Conservation (phyloP, 2,113 vertebrate genomes). For the Clupea harengus region DNA sequence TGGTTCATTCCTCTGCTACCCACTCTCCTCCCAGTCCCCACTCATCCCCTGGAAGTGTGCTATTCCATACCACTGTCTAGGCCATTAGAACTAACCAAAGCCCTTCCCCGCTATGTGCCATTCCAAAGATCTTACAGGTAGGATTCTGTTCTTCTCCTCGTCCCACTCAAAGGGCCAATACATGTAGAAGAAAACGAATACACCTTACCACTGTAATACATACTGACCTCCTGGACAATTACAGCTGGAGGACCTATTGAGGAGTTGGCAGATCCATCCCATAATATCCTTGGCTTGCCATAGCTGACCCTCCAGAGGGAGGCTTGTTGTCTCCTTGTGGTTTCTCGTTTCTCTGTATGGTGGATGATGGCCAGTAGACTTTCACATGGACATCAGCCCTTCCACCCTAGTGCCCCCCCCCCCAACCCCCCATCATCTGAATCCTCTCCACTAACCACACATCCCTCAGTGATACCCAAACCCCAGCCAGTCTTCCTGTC, state of each 20-base stretch:
- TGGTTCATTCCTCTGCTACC: neutral
- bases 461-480: neutral
- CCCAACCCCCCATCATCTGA: neutral
- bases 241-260: neutral
- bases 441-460: neutral
- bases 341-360: neutral
- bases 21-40: neutral
- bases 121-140: neutral
- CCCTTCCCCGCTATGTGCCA: neutral
- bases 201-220: neutral
- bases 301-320: neutral
- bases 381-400: neutral
- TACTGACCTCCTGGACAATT: neutral
- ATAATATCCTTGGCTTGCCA: slow-evolving; percentile 5
- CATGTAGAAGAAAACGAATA: neutral
- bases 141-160: neutral
- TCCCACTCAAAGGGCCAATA: neutral
- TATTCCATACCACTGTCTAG: neutral
- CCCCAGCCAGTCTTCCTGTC: neutral
- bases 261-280: neutral
- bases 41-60: neutral
- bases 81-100: neutral
- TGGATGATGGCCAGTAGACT: neutral
- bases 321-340: neutral
- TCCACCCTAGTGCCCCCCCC: neutral